Evolutionary conservation across 2,888 invertebrate genomes (phyloP).

Genomic region (Lepas anatifera): DNA sequence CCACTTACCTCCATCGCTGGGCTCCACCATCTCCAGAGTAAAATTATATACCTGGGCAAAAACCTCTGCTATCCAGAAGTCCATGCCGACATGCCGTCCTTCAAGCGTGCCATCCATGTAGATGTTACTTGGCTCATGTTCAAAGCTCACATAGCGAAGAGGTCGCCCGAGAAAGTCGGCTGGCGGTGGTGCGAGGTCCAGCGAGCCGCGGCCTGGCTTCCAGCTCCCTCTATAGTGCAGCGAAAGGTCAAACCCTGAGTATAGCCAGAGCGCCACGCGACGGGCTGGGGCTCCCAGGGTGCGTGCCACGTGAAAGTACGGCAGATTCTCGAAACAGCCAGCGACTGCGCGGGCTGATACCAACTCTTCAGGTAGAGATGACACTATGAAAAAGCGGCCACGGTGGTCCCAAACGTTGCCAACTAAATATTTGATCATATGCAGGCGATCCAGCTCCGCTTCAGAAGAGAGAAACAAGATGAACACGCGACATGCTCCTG

Average conservation of each 20-base stretch:
- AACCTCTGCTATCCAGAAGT: slow-evolving; percentile 18
- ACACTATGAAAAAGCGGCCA: neutral
- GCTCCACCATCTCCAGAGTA: slow-evolving; percentile 19
- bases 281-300: neutral
- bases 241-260: neutral
- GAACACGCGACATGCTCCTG: neutral
- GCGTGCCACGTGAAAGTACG: neutral
- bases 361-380: neutral
- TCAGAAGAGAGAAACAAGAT: neutral
- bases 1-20: slow-evolving; percentile 23
- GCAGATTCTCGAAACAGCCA: neutral
- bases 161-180: slow-evolving; percentile 18
- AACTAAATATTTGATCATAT: neutral
- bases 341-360: neutral
- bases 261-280: neutral
- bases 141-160: slow-evolving; percentile 20
- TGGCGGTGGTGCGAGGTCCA: neutral
- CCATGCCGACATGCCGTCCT: slow-evolving; percentile 15
- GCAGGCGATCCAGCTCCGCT: neutral
- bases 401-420: slow-evolving; percentile 3
- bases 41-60: slow-evolving; percentile 19
- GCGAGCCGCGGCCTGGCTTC: neutral
- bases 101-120: slow-evolving; percentile 11
- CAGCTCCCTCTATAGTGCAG: neutral
- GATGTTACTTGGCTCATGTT: slow-evolving; percentile 21